These are phyloP conservation scores for Apis florea DNA, from an alignment of 1,140 invertebrate genomes.

Conservation along the genomic window DNA sequence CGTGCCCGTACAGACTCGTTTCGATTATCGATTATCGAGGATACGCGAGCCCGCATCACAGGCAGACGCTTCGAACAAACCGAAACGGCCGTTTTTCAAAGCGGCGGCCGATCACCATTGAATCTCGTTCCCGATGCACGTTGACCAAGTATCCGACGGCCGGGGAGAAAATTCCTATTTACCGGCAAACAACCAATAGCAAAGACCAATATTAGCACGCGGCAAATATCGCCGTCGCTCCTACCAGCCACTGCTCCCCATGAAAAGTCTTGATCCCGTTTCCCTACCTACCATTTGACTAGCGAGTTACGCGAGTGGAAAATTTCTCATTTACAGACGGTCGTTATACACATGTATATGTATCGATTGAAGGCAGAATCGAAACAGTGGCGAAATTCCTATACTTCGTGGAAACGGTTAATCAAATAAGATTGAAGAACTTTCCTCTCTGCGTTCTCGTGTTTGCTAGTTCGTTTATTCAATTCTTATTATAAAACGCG, in stretches of 20 bases:
- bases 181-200: constrained; percentile 63
- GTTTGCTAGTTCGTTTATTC: background rate
- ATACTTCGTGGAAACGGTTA: background rate
- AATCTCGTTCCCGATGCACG: constrained; percentile 29
- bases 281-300: constrained; percentile 13
- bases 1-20: background rate
- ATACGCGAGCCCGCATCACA: background rate
- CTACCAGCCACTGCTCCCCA: constrained; percentile 7
- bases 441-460: background rate
- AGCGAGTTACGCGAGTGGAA: background rate
- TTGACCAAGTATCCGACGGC: constrained; percentile 43
- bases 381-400: background rate
- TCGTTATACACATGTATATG: background rate
- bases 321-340: constrained; percentile 24
- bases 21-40: background rate
- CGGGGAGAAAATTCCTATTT: constrained; percentile 60
- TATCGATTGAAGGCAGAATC: background rate
- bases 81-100: constrained; percentile 18
- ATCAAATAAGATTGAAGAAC: background rate
- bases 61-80: background rate
- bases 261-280: constrained; percentile 53
- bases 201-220: constrained; percentile 59
- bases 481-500: too few species aligned
- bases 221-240: constrained; percentile 53
- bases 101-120: background rate